Evolutionary conservation across 2,888 invertebrate genomes (phyloP).

Genomic region (Molanna angustata): DNA sequence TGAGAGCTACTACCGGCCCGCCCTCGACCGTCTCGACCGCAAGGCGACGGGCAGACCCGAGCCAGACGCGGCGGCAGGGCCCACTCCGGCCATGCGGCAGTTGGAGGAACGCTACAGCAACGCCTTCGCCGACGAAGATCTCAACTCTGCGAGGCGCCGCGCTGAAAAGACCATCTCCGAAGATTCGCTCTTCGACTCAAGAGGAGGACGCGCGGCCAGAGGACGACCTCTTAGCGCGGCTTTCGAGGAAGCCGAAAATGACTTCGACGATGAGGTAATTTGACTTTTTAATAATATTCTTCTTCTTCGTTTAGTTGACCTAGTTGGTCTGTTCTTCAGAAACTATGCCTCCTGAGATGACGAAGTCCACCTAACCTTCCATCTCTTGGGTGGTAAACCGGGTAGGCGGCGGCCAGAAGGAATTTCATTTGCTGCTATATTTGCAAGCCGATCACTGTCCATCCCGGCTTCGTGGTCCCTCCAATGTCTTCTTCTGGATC

Average conservation of each 20-base stretch:
- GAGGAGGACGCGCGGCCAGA: conserved; percentile 54
- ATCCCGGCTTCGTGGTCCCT: too few species aligned
- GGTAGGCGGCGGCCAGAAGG: too few species aligned
- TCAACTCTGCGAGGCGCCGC: conserved; percentile 51
- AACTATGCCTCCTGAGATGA: too few species aligned
- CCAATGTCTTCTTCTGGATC: too few species aligned
- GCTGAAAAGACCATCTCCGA: conserved; percentile 51
- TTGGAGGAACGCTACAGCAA: conserved; percentile 44
- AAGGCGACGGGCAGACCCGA: conserved; percentile 59
- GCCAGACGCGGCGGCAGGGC: conserved; percentile 33
- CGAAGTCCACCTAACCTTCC: too few species aligned
- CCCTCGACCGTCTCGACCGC: conserved; percentile 71
- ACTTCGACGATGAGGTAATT: conserved; percentile 53
- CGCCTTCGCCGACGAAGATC: conserved; percentile 52
- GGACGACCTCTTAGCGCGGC: conserved; percentile 49
- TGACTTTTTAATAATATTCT: conserved; percentile 8
- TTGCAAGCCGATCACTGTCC: too few species aligned
- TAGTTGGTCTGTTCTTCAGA: too few species aligned
- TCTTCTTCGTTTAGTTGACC: too few species aligned
- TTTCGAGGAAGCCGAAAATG: conserved; percentile 44
- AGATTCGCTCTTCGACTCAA: conserved; percentile 62
- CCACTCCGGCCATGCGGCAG: conserved; percentile 37
- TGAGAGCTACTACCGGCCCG: conserved; percentile 77
- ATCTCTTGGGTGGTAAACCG: too few species aligned
- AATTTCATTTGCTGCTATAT: too few species aligned